Evolutionary conservation across 2,797 vertebrate species (phyloP), one percentile per base, ranked within the genome.

Genomic region (Aeoliscus strigatus): DNA sequence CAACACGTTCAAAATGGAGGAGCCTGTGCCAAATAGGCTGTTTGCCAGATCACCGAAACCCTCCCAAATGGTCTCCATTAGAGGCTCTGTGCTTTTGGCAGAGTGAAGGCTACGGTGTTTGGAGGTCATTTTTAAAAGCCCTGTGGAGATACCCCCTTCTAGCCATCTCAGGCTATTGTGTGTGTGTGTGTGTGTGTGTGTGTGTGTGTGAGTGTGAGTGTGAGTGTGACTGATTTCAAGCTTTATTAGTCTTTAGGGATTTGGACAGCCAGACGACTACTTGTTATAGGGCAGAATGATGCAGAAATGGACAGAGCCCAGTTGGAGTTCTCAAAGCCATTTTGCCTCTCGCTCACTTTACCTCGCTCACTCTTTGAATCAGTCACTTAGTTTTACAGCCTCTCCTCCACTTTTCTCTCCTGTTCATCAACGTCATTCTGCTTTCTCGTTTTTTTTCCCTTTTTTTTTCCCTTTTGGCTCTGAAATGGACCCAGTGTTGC

Each of bases 71-170:
- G 75, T 69, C 49, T 73, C 76, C 73, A 84, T 86, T 81, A 79
- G 78, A 80, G 72, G 82, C 75, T 80, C 67, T 40, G 14, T 59
- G 61, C 59, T 80, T 63, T 75, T 84, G 73, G 79, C 51, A 68
- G 66, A 70, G 70, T 51, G 70, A 64, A n/a, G 46, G 68, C 76
- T 54, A 52, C 51, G 23, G 53, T 81, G 66, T 70, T 71, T 83
- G 72, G 81, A 81, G 84, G 84, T 86, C 79, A 80, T 77, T 79
- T 80, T 81, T 85, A 81, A 85, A 85, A 85, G 79, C 79, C 75
- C 66, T 46, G 61, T 79, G 79, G 79, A 84, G 82, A 81, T 75
- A 58, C 73, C 56, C 73, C 59, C 63, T 53, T 71, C 40, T 47
- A 61, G 52, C 59, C 66, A 68, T 80, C 62, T 67, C 59, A 41